These are phyloP conservation scores for Trachurus trachurus DNA, from an alignment of 2,797 vertebrate species.

Conservation along the genomic window DNA sequence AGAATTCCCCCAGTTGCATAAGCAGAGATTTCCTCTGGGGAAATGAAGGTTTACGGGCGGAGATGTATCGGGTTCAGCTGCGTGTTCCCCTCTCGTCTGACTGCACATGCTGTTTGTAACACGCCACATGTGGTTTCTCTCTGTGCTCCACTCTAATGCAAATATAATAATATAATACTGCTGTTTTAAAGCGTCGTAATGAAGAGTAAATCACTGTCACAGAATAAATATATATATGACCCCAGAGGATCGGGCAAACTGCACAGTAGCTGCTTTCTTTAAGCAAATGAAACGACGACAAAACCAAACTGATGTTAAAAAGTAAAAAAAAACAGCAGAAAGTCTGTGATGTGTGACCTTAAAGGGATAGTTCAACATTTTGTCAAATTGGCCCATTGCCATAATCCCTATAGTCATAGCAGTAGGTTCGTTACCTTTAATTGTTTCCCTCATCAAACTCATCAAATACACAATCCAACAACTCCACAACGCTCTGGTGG, in stretches of 20 bases:
- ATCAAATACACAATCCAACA: too few relatives aligned
- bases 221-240: conserved; percentile 44
- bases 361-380: too few relatives aligned
- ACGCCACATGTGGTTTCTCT: conserved; percentile 56
- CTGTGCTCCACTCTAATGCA: conserved; percentile 49
- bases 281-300: neutral
- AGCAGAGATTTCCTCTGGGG: conserved; percentile 66
- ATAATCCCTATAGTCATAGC: too few relatives aligned
- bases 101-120: conserved; percentile 62
- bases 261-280: conserved; percentile 30
- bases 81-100: conserved; percentile 36
- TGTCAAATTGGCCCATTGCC: too few relatives aligned
- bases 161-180: conserved; percentile 47
- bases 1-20: conserved; percentile 76
- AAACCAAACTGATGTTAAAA: neutral
- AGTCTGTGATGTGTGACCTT: neutral
- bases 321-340: too few relatives aligned
- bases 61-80: conserved; percentile 79
- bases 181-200: conserved; percentile 38
- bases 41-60: conserved; percentile 72
- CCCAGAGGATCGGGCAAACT: conserved; percentile 29
- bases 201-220: conserved; percentile 47
- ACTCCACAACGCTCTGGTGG: too few relatives aligned
- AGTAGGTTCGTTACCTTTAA: too few relatives aligned
- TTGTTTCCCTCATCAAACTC: too few relatives aligned